Percentiles rank a stretch among this genome's conserved stretches.
phyloP scores from a whole-genome alignment of 2,113 vertebrate genomes.

The Gymnogyps californianus region DNA sequence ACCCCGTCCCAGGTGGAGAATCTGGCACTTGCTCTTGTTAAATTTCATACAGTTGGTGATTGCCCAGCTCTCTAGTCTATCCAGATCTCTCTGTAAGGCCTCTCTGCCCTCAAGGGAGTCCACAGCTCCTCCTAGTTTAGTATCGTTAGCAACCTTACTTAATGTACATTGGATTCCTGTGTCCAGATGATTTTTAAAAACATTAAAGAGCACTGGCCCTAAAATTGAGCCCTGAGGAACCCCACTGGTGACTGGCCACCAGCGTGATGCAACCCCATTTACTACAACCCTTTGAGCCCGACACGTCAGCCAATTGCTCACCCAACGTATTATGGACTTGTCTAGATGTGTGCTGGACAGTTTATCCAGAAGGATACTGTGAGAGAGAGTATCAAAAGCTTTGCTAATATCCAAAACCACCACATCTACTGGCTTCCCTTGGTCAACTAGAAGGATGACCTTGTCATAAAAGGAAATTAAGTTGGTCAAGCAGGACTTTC shows the following conservation, averaged over 20 bases:
- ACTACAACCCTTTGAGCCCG: not conserved
- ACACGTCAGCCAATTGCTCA: not conserved
- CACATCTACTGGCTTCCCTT: not conserved
- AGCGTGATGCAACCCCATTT: not conserved
- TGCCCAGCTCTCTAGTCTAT: not conserved
- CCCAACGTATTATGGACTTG: not conserved
- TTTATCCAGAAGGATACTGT: not conserved
- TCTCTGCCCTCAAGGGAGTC: not conserved
- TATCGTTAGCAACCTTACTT: accelerated
- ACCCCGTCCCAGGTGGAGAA: not conserved
- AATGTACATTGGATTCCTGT: not conserved
- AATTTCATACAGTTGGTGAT: not conserved
- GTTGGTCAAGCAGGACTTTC: not conserved
- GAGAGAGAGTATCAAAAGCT: not conserved
- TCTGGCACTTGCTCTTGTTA: not conserved
- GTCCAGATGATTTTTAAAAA: not conserved
- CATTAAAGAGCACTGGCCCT: not conserved
- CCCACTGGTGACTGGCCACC: not conserved
- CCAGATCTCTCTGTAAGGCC: not conserved
- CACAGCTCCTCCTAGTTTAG: not conserved
- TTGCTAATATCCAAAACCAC: not conserved
- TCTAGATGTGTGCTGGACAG: not conserved
- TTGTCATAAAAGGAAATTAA: not conserved
- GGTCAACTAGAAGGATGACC: not conserved
- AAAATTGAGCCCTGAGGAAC: not conserved